A percentile compares a stretch with the other conserved stretches of the same genome.
phyloP scores from a whole-genome alignment of 2,797 vertebrate species.

The Acanthis flammea region DNA sequence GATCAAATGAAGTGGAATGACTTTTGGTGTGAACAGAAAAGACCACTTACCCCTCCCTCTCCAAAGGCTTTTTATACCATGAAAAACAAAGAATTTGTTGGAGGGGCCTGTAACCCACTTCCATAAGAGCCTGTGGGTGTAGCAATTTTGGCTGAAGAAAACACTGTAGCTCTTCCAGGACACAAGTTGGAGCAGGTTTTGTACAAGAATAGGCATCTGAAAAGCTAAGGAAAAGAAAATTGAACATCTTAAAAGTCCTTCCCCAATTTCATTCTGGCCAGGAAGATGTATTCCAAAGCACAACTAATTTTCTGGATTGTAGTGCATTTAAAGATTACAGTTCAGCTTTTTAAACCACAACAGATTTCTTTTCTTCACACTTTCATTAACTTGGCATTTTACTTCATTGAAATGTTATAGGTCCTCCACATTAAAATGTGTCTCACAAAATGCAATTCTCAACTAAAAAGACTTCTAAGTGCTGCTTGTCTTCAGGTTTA shows the following conservation, averaged over 20 bases:
- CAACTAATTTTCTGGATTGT: background rate
- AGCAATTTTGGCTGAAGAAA: background rate
- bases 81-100: background rate
- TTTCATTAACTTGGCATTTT: slow-evolving; percentile 19
- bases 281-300: background rate
- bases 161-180: background rate
- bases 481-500: background rate
- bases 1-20: background rate
- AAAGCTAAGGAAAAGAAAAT: background rate
- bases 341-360: background rate
- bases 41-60: background rate
- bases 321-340: background rate
- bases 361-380: background rate
- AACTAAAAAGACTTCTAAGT: background rate
- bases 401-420: background rate
- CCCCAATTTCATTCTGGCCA: background rate
- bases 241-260: background rate
- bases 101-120: background rate
- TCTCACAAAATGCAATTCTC: background rate
- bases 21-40: background rate
- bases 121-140: background rate
- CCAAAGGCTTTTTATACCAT: background rate
- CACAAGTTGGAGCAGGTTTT: background rate
- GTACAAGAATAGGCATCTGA: background rate
- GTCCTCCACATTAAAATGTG: background rate